A percentile compares a stretch with the other conserved stretches of the same genome.
Conservation (phyloP, 53 echinoderm and acorn worm genomes). For the Echinarachnius parma region DNA sequence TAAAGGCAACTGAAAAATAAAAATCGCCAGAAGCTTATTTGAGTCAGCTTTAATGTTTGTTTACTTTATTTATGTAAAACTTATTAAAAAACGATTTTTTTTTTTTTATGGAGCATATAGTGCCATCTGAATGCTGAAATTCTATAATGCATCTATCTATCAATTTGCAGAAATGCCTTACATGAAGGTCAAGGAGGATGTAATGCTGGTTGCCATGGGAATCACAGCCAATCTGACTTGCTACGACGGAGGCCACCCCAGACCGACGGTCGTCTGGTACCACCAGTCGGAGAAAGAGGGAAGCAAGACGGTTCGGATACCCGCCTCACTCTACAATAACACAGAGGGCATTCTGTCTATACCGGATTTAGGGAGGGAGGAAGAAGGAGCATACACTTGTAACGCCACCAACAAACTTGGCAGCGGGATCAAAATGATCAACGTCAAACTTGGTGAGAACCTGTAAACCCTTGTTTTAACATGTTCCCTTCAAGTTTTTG, state of each 20-base stretch:
- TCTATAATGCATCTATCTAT: too few relatives aligned
- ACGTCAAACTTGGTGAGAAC: constrained; percentile 60
- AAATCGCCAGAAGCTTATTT: too few relatives aligned
- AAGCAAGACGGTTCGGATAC: neutral
- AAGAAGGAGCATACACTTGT: constrained; percentile 67
- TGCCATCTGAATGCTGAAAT: too few relatives aligned
- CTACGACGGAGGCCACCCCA: constrained; percentile 52
- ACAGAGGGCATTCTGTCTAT: constrained; percentile 47
- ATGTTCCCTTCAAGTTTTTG: too few relatives aligned
- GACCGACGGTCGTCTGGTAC: constrained; percentile 66
- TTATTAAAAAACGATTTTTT: too few relatives aligned
- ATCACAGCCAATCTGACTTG: constrained; percentile 70
- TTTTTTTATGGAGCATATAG: too few relatives aligned
- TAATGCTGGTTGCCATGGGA: constrained; percentile 39
- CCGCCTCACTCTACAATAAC: constrained; percentile 50
- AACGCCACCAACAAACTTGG: constrained; percentile 66
- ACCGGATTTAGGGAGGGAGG: constrained; percentile 33
- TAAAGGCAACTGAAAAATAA: too few relatives aligned
- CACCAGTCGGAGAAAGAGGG: constrained; percentile 31
- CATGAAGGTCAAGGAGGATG: constrained; percentile 39
- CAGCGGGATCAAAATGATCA: constrained; percentile 41
- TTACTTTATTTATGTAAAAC: too few relatives aligned
- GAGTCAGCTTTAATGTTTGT: too few relatives aligned
- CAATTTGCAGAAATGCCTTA: constrained; percentile 41
- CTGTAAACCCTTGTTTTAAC: neutral